A percentile compares a stretch with the other conserved stretches of the same genome.
Evolutionary conservation across 2,888 invertebrate species (phyloP).

Genomic region (Apantesis nais): DNA sequence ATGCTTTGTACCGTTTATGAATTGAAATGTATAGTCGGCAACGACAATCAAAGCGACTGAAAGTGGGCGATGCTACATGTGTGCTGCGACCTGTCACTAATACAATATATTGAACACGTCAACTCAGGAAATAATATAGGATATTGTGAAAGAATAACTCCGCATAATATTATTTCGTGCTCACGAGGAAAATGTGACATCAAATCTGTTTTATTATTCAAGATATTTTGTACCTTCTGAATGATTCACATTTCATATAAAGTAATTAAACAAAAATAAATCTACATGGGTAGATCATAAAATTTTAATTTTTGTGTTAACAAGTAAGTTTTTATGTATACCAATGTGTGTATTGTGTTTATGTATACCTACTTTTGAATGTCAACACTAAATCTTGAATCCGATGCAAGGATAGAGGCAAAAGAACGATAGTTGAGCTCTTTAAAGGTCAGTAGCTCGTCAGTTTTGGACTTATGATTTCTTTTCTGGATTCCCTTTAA

Average conservation of each 20-base stretch:
- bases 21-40: constrained; percentile 35
- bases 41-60: constrained; percentile 56
- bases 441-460: no score
- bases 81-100: constrained; percentile 68
- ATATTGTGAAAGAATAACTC: constrained; percentile 38
- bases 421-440: no score
- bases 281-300: no score
- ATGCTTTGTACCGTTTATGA: constrained; percentile 34
- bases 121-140: constrained; percentile 51
- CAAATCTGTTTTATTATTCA: constrained; percentile 13
- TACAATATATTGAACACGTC: constrained; percentile 70
- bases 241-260: not conserved
- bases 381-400: no score
- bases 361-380: no score
- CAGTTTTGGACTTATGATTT: no score
- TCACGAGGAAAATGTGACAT: constrained; percentile 12
- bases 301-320: no score
- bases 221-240: constrained; percentile 8
- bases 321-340: no score
- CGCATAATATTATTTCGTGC: constrained; percentile 9
- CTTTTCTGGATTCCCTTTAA: no score
- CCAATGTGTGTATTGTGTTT: no score
- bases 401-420: no score
- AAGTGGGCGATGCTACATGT: constrained; percentile 55
- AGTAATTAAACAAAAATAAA: not conserved